phyloP scores from a whole-genome alignment of 1,140 invertebrate genomes.

The Atta colombica region DNA sequence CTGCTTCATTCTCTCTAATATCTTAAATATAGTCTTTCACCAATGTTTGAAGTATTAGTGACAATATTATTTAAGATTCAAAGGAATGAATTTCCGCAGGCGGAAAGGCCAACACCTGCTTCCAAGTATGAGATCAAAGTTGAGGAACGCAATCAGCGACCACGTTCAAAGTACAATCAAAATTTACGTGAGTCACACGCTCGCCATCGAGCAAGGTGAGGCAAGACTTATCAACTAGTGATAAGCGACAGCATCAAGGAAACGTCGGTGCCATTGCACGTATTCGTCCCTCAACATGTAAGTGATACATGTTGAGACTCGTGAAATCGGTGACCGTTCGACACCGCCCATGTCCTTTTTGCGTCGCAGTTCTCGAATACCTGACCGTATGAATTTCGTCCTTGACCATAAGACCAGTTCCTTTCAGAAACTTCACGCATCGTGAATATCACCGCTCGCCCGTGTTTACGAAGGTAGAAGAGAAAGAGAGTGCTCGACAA shows the following conservation, averaged over 20 bases:
- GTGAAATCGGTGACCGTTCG: conserved; percentile 6
- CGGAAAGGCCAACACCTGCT: background rate
- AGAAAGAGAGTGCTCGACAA: background rate
- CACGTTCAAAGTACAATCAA: conserved; percentile 49
- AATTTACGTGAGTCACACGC: conserved; percentile 62
- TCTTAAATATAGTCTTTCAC: background rate
- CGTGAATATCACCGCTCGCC: background rate
- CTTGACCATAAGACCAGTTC: conserved; percentile 7
- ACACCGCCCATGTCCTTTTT: conserved; percentile 27
- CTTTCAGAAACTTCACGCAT: background rate
- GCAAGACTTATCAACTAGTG: conserved; percentile 42
- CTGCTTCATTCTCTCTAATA: background rate
- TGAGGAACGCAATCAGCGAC: background rate
- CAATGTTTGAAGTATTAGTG: background rate
- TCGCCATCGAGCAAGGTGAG: conserved; percentile 19
- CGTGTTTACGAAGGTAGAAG: background rate
- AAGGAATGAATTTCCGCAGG: background rate
- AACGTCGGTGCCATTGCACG: background rate
- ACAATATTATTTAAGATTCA: conserved; percentile 11
- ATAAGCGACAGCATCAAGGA: conserved; percentile 59
- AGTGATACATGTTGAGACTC: background rate
- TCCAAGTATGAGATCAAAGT: conserved; percentile 33
- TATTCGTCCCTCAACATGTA: background rate
- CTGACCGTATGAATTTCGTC: conserved; percentile 11
- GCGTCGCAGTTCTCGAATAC: background rate